These are phyloP conservation scores for Rhorus exstirpatorius DNA, from an alignment of 2,888 invertebrate genomes.

Conservation along the genomic window DNA sequence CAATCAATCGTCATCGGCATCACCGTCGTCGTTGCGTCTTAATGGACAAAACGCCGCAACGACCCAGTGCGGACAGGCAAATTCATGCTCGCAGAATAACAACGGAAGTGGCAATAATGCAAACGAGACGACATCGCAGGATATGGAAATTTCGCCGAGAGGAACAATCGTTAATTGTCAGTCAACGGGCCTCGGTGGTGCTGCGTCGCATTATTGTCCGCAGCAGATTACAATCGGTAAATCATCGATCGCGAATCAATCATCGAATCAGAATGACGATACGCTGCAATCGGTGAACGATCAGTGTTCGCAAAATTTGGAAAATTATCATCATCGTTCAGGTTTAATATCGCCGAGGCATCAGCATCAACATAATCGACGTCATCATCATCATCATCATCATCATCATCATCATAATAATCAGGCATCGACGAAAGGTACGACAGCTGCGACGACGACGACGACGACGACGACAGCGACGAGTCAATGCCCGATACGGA, in stretches of 20 bases:
- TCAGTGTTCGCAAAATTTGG: constrained; percentile 73
- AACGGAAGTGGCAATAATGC: constrained; percentile 34
- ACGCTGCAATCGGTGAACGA: constrained; percentile 69
- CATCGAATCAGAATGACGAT: constrained; percentile 76
- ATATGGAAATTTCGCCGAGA: constrained; percentile 56
- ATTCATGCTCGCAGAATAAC: constrained; percentile 69
- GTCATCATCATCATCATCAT: too few species aligned
- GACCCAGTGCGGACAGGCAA: constrained; percentile 74
- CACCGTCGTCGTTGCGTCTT: too few species aligned
- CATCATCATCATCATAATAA: too few species aligned
- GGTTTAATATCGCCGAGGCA: constrained; percentile 74
- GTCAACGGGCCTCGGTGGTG: constrained; percentile 78
- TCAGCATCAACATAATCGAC: too few species aligned
- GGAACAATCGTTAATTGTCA: constrained; percentile 86
- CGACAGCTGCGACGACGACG: too few species aligned
- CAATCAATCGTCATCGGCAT: constrained; percentile 86
- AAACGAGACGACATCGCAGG: constrained; percentile 53
- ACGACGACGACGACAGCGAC: too few species aligned
- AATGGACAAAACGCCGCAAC: constrained; percentile 72
- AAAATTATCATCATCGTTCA: constrained; percentile 75
- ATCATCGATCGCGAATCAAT: constrained; percentile 71
- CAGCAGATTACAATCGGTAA: constrained; percentile 62
- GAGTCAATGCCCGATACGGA: constrained; percentile 77
- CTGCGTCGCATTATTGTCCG: constrained; percentile 74
- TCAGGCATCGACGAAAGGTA: constrained; percentile 75